Conservation (phyloP, 2,113 vertebrate genomes). For the Brienomyrus longianalis region DNA sequence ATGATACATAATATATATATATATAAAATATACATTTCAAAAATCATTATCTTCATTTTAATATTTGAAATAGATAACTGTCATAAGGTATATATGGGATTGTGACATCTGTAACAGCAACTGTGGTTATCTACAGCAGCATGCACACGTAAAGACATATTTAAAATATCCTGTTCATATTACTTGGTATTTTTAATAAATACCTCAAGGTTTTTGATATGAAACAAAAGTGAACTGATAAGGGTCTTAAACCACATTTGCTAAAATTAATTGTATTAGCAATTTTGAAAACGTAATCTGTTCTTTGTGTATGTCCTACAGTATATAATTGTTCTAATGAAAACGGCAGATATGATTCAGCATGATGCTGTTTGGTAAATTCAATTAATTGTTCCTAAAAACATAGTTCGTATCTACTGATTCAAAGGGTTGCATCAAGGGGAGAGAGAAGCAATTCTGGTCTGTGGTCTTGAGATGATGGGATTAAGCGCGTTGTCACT, state of each 20-base stretch:
- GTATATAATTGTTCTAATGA: not conserved
- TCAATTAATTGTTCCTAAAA: not conserved
- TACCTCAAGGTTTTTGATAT: not conserved
- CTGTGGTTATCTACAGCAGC: not conserved
- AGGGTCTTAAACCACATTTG: not conserved
- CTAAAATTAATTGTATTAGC: not conserved
- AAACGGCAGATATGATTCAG: not conserved
- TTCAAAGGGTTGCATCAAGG: not conserved
- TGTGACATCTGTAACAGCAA: not conserved
- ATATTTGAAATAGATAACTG: not conserved
- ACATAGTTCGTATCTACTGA: not conserved
- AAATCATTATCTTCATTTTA: not conserved
- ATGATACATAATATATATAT: not conserved
- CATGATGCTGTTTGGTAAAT: not conserved
- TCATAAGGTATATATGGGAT: not conserved
- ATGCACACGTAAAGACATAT: not conserved
- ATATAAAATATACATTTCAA: not conserved
- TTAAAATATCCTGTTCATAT: not conserved
- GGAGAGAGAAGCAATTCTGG: not conserved
- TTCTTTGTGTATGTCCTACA: not conserved
- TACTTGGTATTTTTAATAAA: not conserved
- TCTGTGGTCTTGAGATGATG: not conserved
- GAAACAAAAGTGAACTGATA: not conserved
- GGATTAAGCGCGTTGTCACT: not conserved
- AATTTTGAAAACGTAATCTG: not conserved